Conservation (phyloP, 2,113 vertebrate genomes). For the Rhinolophus ferrumequinum region DNA sequence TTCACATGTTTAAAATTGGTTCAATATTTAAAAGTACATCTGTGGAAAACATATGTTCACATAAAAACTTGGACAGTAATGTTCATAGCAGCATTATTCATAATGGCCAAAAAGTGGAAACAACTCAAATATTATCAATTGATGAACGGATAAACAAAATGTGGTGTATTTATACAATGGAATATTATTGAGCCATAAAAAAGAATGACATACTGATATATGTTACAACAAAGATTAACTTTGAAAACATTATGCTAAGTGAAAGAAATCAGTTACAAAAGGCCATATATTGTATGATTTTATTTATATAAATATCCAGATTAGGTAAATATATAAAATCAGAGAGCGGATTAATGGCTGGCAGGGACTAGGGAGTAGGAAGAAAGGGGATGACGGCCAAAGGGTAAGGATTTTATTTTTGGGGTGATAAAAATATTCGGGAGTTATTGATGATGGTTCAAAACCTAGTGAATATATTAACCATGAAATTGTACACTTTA, state of each 20-base stretch:
- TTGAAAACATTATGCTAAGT: neutral
- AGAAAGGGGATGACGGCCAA: neutral
- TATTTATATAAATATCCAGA: neutral
- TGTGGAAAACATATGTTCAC: neutral
- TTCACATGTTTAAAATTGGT: constrained; percentile 20
- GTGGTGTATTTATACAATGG: neutral
- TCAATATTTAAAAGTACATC: constrained; percentile 4
- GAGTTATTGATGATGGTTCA: neutral
- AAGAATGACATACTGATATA: neutral
- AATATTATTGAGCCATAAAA: neutral
- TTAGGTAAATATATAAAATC: neutral
- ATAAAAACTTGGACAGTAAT: neutral
- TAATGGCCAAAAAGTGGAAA: neutral
- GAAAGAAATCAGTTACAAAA: neutral
- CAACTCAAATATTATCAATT: neutral
- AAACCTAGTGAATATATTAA: neutral
- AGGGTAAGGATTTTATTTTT: neutral
- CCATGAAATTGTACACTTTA: neutral
- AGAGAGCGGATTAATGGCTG: neutral
- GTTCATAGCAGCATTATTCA: neutral
- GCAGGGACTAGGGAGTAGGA: neutral
- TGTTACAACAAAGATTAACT: neutral
- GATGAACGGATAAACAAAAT: constrained; percentile 16
- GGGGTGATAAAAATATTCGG: neutral
- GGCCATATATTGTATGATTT: neutral